Evolutionary conservation across 2,888 invertebrate genomes (phyloP).

Genomic region (Eupithecia centaureata): DNA sequence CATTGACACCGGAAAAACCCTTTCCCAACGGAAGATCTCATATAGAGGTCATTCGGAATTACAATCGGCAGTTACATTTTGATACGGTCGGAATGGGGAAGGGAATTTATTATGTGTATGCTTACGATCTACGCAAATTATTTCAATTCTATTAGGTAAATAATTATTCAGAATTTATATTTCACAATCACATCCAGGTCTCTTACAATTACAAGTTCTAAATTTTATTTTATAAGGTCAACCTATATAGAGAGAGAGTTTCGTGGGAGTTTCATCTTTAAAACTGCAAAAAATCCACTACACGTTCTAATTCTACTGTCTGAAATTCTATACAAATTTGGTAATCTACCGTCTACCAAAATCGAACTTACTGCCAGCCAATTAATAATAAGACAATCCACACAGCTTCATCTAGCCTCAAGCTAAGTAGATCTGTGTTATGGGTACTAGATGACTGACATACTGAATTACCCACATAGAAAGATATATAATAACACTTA

Average conservation of each 20-base stretch:
- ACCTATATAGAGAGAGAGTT: too few relatives aligned
- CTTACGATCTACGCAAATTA: background rate
- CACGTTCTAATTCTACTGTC: background rate
- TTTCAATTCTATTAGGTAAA: background rate
- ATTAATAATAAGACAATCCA: too few relatives aligned
- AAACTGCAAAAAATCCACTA: background rate
- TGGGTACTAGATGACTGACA: too few relatives aligned
- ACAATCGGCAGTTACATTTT: conserved; percentile 17
- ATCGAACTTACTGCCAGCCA: background rate
- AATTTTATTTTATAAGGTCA: too few relatives aligned
- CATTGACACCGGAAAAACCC: conserved; percentile 28
- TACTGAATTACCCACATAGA: too few relatives aligned
- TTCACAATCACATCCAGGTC: too few relatives aligned
- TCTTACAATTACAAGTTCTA: too few relatives aligned
- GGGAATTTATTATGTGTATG: conserved; percentile 17
- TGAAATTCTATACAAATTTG: too few relatives aligned
- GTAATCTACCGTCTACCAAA: background rate
- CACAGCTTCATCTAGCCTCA: too few relatives aligned
- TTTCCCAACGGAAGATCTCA: conserved; percentile 22
- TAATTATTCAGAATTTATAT: too few relatives aligned
- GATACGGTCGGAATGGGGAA: conserved; percentile 15
- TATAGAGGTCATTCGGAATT: conserved; percentile 27
- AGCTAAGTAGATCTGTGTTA: too few relatives aligned
- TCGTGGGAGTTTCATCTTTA: background rate
- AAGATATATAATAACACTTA: too few relatives aligned